Conservation (phyloP, 2,113 vertebrate species). For the Buteo buteo region DNA sequence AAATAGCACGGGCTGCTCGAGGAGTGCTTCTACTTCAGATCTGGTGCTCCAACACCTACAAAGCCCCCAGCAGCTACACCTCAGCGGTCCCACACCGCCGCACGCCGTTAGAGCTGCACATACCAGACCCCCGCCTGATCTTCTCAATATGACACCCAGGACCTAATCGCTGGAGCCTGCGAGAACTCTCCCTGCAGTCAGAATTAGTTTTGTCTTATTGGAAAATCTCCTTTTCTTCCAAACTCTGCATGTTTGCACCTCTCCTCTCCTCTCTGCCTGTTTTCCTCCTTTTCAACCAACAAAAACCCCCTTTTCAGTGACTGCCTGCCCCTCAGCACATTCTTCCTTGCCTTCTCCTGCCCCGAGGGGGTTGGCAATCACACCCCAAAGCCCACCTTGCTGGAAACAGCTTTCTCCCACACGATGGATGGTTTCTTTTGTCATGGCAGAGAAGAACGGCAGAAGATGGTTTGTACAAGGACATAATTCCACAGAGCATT, state of each 20-base stretch:
- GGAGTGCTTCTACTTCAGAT: not conserved
- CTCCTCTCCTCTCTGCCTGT: not conserved
- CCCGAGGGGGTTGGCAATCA: not conserved
- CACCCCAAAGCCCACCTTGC: not conserved
- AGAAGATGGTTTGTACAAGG: not conserved
- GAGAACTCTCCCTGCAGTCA: not conserved
- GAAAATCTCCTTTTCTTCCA: not conserved
- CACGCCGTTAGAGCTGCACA: not conserved
- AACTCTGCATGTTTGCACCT: not conserved
- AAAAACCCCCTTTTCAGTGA: not conserved
- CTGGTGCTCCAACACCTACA: not conserved
- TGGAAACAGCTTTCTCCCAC: not conserved
- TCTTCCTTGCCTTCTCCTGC: not conserved
- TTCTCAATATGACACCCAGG: fast-evolving
- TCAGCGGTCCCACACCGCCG: not conserved
- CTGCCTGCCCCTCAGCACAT: not conserved
- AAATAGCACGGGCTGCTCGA: fast-evolving
- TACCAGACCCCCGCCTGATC: not conserved
- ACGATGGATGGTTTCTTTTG: not conserved
- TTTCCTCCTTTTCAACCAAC: not conserved
- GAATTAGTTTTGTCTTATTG: not conserved
- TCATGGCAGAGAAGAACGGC: not conserved
- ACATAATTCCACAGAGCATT: not conserved
- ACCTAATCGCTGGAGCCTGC: not conserved
- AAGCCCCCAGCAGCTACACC: not conserved